Base-by-base conservation (phyloP, 1,140 invertebrate species). In the Berghia stephanieae region DNA sequence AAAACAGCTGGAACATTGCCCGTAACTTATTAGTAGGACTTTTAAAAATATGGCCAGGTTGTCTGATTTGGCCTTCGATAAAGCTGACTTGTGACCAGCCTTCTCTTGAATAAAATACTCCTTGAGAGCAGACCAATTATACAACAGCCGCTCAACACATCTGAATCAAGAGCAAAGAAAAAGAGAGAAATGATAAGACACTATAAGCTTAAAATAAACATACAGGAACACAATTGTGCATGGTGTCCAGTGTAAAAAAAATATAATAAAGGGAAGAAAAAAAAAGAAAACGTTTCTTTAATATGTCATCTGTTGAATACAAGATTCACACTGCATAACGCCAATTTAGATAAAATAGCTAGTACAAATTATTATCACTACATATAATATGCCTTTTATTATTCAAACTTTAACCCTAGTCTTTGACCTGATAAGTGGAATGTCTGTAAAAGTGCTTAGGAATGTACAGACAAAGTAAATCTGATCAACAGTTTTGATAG, bases 71-170 rank as follows among this genome's bases (percentile, higher is more conserved):
- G 24, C 38, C 18, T 5, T 46, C 16, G 72, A 43, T 2, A 24
- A 31, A 2, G 68, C 16, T 18, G 70, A 36, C 46, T 70, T 79
- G 13, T 3, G 10, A 4, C n/a, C 16, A 63, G 42, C 52, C 10
- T 73, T 72, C 34, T 81, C 63, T 31, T 55, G 27, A 3, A 43
- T 42, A 42, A 81, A 82, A 38, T 70, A 81, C 16, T 72, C 71
- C 38, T 75, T 79, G n/a, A 81, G 60, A 24, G 81, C 49, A 73
- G 77, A 75, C 79, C 77, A 82, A 68, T 79, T 82, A 18, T 70
- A 3, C 27, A 82, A 42, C 55, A 82, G 31, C 43, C 78, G 60
- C 2, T 78, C 63, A 36, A 80, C 6, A 52, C 78, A 80, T 57
- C 70, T 71, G 69, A 24, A 66, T 76, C 68, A 68, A n/a, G 57